Percentiles rank a stretch among this genome's conserved stretches.
These are phyloP conservation scores for Blastobasis adustella DNA, from an alignment of 2,888 invertebrate species.

Conservation along the genomic window DNA sequence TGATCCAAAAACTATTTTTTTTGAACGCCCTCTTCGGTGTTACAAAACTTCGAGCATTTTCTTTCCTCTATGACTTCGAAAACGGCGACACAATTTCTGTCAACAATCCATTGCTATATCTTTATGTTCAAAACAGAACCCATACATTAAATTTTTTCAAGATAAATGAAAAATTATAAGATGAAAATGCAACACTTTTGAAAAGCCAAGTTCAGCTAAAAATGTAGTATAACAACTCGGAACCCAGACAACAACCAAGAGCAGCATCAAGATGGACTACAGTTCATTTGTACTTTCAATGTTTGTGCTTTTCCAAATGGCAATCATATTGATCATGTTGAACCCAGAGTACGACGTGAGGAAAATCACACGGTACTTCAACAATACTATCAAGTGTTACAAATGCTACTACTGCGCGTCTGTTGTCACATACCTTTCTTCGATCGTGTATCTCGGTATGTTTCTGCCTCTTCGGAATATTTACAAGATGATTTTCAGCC, in stretches of 20 bases:
- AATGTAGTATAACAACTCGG: conserved; percentile 26
- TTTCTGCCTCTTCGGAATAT: conserved; percentile 42
- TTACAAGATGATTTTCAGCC: conserved; percentile 30
- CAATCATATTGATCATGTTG: conserved; percentile 40
- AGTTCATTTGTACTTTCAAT: conserved; percentile 35
- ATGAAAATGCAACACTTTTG: conserved; percentile 4
- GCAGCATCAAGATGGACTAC: conserved; percentile 40
- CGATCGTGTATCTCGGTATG: conserved; percentile 50
- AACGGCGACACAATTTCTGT: too few relatives aligned
- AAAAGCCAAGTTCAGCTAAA: conserved; percentile 12
- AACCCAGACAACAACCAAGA: conserved; percentile 9
- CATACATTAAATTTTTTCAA: conserved; percentile 2
- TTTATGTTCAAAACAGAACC: too few relatives aligned
- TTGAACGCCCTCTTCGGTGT: too few relatives aligned
- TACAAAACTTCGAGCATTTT: too few relatives aligned
- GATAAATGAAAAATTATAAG: conserved; percentile 10
- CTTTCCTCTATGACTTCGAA: too few relatives aligned
- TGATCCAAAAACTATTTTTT: too few relatives aligned
- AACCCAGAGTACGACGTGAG: conserved; percentile 49
- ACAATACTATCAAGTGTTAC: conserved; percentile 21
- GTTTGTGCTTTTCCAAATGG: conserved; percentile 49
- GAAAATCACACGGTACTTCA: conserved; percentile 31
- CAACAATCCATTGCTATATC: too few relatives aligned
- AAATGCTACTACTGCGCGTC: conserved; percentile 23
- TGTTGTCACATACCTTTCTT: conserved; percentile 31